Percentiles rank a stretch among this genome's conserved stretches.
phyloP scores from a whole-genome alignment of 2,888 invertebrate species.

The Hypomecis atomaria region DNA sequence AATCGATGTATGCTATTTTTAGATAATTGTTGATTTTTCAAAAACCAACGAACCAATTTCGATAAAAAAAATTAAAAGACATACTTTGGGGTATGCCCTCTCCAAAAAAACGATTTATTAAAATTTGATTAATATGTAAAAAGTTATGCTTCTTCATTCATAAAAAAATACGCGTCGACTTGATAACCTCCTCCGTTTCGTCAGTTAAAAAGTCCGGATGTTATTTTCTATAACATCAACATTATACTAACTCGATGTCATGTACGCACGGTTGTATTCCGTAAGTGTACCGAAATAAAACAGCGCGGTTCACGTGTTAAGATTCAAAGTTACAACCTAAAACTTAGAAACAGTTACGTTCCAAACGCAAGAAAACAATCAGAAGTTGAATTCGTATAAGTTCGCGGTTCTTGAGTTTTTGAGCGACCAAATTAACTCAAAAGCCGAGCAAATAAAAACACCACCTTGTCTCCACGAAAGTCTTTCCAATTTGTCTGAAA shows the following conservation, averaged over 20 bases:
- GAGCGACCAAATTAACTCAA: background rate
- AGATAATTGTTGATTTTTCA: too few species aligned
- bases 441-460: background rate
- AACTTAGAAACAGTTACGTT: conserved; percentile 9
- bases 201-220: too few species aligned
- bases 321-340: conserved; percentile 5
- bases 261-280: background rate
- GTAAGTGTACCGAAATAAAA: background rate
- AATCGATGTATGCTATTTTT: too few species aligned
- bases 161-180: too few species aligned
- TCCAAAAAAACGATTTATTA: too few species aligned
- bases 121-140: too few species aligned
- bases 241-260: background rate
- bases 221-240: too few species aligned
- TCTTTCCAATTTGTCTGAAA: background rate
- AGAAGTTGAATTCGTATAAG: conserved; percentile 12
- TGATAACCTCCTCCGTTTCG: too few species aligned
- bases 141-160: too few species aligned
- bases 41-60: too few species aligned
- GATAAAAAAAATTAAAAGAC: too few species aligned
- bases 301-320: conserved; percentile 5
- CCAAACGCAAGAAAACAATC: conserved; percentile 17
- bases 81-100: too few species aligned
- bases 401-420: conserved; percentile 2
- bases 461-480: background rate